These are phyloP conservation scores for Coryphaenoides rupestris DNA, from an alignment of 2,113 vertebrate genomes.

Conservation along the genomic window DNA sequence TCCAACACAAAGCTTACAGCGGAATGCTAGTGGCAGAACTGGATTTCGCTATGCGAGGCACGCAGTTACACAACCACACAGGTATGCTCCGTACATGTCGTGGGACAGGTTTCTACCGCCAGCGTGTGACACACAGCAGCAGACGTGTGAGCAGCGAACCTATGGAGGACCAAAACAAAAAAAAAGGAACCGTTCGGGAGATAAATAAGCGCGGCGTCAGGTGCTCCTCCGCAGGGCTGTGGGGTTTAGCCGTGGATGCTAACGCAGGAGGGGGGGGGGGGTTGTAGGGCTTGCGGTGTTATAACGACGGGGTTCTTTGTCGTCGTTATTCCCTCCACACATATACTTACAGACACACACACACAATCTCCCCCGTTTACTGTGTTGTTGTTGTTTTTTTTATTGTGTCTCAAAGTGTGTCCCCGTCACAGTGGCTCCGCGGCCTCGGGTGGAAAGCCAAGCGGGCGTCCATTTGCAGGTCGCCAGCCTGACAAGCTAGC, in stretches of 20 bases:
- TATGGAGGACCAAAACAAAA: too few species aligned
- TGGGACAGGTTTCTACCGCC: neutral
- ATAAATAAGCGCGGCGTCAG: neutral
- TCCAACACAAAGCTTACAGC: too few species aligned
- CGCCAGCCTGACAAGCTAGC: neutral
- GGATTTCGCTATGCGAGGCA: neutral
- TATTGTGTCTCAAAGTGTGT: too few species aligned
- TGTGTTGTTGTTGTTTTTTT: too few species aligned
- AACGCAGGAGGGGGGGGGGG: conserved; percentile 10
- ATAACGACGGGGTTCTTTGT: too few species aligned
- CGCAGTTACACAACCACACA: neutral
- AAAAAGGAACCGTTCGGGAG: neutral
- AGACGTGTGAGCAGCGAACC: neutral
- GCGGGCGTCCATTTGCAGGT: conserved; percentile 57
- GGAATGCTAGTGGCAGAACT: neutral
- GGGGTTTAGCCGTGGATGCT: conserved; percentile 38
- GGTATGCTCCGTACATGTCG: neutral
- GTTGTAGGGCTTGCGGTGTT: neutral
- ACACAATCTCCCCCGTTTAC: too few species aligned
- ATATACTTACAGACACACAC: too few species aligned
- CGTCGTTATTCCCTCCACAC: too few species aligned
- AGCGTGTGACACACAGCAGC: neutral
- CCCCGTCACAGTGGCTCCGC: conserved; percentile 8
- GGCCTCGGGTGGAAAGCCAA: conserved; percentile 34
- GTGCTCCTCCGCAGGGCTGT: conserved; percentile 5